Evolutionary conservation across 1,140 invertebrate genomes (phyloP).

Genomic region (Dolichoris vasculosae): DNA sequence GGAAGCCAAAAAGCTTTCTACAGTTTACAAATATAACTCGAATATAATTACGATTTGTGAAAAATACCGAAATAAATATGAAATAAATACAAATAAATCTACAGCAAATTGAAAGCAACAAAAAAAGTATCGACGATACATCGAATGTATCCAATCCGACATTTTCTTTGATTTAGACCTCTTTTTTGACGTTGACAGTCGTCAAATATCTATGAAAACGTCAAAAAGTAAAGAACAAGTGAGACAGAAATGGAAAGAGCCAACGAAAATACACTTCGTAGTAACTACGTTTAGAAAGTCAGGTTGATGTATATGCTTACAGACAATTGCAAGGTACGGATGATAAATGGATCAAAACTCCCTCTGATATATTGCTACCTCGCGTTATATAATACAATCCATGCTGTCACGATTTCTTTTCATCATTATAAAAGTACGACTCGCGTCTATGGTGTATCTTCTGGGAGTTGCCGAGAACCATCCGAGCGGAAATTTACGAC

Average conservation of each 20-base stretch:
- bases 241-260: not conserved
- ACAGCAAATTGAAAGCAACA: no score
- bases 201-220: not conserved
- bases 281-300: slow-evolving; percentile 24
- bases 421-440: not conserved
- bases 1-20: slow-evolving; percentile 19
- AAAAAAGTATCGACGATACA: no score
- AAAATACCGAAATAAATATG: not conserved
- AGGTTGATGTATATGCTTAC: not conserved
- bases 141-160: not conserved
- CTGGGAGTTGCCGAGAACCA: not conserved
- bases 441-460: not conserved
- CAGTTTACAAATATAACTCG: not conserved
- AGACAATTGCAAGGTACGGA: not conserved
- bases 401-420: not conserved
- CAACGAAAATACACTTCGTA: not conserved
- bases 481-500: not conserved
- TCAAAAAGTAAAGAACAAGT: not conserved
- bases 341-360: slow-evolving; percentile 2
- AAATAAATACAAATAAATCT: no score
- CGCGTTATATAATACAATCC: not conserved
- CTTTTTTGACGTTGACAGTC: not conserved
- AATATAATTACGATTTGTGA: not conserved
- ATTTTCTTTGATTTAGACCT: no score
- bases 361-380: not conserved